These are phyloP conservation scores for Sciurus carolinensis DNA, from an alignment of 2,797 vertebrate genomes.

Conservation along the genomic window DNA sequence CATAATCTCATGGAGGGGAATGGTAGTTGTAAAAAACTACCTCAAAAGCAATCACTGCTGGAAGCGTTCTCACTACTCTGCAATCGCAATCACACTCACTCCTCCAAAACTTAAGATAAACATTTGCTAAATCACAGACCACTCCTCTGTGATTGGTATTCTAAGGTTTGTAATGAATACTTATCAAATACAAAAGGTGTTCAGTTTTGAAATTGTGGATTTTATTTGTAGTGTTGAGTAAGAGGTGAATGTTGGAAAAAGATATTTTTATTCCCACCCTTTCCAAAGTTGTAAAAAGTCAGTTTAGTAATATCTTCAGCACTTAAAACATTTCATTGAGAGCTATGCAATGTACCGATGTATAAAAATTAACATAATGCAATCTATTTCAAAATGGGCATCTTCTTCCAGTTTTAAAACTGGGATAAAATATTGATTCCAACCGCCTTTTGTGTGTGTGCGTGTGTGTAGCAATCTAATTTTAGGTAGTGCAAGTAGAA, in stretches of 20 bases:
- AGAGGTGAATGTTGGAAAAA: conserved; percentile 52
- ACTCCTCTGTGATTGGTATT: conserved; percentile 75
- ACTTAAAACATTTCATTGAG: conserved; percentile 65
- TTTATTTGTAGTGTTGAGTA: conserved; percentile 58
- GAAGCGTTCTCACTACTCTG: conserved; percentile 83
- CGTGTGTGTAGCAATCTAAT: conserved; percentile 53
- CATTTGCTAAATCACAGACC: conserved; percentile 79
- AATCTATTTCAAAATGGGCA: conserved; percentile 64
- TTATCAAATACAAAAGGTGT: conserved; percentile 76
- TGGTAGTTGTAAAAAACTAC: conserved; percentile 84
- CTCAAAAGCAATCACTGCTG: conserved; percentile 82
- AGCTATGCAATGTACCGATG: conserved; percentile 53
- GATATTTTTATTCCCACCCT: conserved; percentile 45
- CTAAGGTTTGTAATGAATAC: conserved; percentile 71
- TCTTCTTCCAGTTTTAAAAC: conserved; percentile 57
- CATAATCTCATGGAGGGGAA: conserved; percentile 86
- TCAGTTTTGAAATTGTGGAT: conserved; percentile 63
- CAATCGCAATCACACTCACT: conserved; percentile 79
- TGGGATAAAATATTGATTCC: conserved; percentile 58
- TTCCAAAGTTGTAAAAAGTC: conserved; percentile 72
- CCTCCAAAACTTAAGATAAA: conserved; percentile 75
- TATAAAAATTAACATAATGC: conserved; percentile 59
- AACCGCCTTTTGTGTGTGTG: neutral
- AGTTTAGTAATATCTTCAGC: conserved; percentile 69
- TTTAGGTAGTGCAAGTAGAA: conserved; percentile 47